phyloP scores from a whole-genome alignment of 2,797 vertebrate genomes.

The Lepidocolaptes lacrymiger region DNA sequence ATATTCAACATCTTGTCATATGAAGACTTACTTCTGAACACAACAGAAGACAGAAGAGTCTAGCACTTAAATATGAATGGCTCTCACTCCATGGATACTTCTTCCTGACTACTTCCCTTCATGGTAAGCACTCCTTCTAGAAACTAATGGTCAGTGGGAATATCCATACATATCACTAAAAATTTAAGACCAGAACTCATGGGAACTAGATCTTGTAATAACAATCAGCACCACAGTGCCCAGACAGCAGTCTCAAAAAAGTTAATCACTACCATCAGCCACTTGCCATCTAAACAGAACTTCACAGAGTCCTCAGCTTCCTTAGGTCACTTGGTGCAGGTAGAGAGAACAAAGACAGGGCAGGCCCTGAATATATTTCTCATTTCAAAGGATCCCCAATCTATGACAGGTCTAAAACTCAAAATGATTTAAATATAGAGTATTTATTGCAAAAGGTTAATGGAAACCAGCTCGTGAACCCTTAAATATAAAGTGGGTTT shows the following conservation, averaged over 20 bases:
- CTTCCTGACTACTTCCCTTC: not conserved
- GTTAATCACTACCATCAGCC: not conserved
- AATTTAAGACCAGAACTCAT: not conserved
- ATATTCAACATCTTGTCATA: not conserved
- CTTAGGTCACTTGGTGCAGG: not conserved
- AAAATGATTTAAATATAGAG: not conserved
- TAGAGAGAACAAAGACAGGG: fast-evolving
- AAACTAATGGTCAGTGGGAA: not conserved
- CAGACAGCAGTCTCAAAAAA: not conserved
- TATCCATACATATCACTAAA: not conserved
- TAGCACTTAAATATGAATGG: not conserved
- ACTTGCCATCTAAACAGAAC: not conserved
- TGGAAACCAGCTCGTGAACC: not conserved
- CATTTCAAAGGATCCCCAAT: not conserved
- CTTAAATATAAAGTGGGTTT: not conserved
- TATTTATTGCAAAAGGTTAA: not conserved
- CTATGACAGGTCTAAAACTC: not conserved
- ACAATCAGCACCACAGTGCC: not conserved
- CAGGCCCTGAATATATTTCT: not conserved
- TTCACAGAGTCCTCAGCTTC: not conserved
- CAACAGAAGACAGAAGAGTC: not conserved
- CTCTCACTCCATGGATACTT: not conserved
- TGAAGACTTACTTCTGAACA: not conserved
- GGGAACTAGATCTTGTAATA: not conserved
- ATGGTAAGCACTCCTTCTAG: not conserved